Percentiles rank a stretch among this genome's conserved stretches.
Conservation (phyloP, 92 coral and sea anemone species). For the Zoanthus sansibaricus region DNA sequence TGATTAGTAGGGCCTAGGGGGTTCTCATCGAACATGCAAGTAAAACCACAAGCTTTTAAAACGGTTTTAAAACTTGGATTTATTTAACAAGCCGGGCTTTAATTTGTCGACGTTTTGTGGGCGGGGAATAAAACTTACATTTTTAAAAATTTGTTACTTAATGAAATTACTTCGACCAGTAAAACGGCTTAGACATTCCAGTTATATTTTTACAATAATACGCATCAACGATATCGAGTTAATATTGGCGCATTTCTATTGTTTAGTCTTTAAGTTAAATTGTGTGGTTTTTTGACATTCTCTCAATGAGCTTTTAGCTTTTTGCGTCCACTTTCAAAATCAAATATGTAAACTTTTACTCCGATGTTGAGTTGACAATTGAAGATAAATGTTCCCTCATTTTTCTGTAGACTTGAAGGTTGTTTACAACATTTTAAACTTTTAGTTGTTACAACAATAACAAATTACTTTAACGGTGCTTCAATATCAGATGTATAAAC, state of each 20-base stretch:
- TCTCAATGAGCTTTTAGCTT: neutral
- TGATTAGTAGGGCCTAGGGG: too few relatives aligned
- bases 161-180: too few relatives aligned
- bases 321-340: neutral
- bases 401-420: neutral
- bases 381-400: neutral
- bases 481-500: constrained; percentile 34
- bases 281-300: neutral
- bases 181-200: too few relatives aligned
- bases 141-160: too few relatives aligned
- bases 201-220: neutral
- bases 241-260: neutral
- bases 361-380: neutral
- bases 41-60: too few relatives aligned
- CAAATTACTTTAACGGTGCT: neutral
- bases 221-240: neutral
- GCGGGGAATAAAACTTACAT: too few relatives aligned
- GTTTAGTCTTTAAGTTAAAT: neutral
- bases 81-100: too few relatives aligned
- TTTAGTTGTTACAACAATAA: neutral
- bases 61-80: too few relatives aligned
- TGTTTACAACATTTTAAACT: constrained; percentile 20
- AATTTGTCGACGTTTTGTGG: too few relatives aligned
- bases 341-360: neutral
- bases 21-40: too few relatives aligned